These are phyloP conservation scores for Glaucidium brasilianum DNA, from an alignment of 2,113 vertebrate species.

Conservation along the genomic window DNA sequence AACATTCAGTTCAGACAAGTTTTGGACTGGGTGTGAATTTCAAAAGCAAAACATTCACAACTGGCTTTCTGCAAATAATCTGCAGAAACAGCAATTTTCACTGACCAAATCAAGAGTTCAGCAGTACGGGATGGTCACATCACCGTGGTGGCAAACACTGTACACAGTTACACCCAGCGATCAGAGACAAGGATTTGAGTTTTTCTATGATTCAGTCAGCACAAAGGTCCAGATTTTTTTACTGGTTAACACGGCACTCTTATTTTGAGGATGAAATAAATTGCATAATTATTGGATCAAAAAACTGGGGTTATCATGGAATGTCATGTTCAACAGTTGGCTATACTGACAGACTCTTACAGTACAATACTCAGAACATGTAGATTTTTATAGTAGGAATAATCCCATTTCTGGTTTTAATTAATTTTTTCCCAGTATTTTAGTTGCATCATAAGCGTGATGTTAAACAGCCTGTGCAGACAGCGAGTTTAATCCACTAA, in stretches of 20 bases:
- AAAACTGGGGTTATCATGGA: background rate
- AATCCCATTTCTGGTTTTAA: background rate
- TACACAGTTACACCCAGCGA: background rate
- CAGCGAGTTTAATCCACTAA: background rate
- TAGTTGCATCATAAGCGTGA: background rate
- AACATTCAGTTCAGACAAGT: rapidly evolving
- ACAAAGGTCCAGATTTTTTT: background rate
- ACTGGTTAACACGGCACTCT: background rate
- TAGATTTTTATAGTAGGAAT: background rate
- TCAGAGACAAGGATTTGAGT: background rate
- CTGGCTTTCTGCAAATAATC: background rate
- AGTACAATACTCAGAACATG: background rate
- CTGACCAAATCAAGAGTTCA: background rate
- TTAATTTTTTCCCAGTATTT: background rate
- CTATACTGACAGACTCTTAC: background rate
- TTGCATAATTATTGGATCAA: background rate
- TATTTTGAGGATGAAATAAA: background rate
- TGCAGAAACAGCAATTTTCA: background rate
- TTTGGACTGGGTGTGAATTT: background rate
- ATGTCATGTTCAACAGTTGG: rapidly evolving
- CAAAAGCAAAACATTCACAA: background rate
- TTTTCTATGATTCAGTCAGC: background rate
- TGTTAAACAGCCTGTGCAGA: background rate
- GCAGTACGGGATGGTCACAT: background rate
- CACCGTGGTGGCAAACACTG: rapidly evolving